These are phyloP conservation scores for Leptatherina wallacei DNA, from an alignment of 2,797 vertebrate genomes.

Conservation along the genomic window DNA sequence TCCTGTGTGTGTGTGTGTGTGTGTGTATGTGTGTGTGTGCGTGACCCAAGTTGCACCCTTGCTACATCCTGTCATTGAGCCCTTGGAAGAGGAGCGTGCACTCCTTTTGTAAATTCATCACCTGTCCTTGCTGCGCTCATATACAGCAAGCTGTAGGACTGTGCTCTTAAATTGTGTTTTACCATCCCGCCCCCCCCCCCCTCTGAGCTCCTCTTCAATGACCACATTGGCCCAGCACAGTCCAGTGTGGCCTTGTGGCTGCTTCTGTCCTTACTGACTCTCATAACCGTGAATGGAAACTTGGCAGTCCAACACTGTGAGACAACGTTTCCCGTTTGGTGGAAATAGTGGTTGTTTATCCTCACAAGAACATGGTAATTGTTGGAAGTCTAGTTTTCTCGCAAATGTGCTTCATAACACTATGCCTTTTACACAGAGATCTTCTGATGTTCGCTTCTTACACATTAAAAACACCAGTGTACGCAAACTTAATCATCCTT, in stretches of 20 bases:
- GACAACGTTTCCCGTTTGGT: conserved; percentile 44
- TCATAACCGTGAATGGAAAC: conserved; percentile 36
- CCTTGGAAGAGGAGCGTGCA: conserved; percentile 48
- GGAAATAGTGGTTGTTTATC: conserved; percentile 38
- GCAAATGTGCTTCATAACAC: conserved; percentile 65
- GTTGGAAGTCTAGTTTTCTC: conserved; percentile 42
- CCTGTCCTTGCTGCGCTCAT: conserved; percentile 60
- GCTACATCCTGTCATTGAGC: conserved; percentile 51
- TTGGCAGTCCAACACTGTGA: conserved; percentile 28
- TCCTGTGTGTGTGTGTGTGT: conserved; percentile 54
- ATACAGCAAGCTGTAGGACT: conserved; percentile 58
- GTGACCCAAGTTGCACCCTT: conserved; percentile 52
- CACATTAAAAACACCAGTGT: conserved; percentile 40
- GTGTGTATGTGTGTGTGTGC: conserved; percentile 41
- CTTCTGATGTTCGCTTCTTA: conserved; percentile 43
- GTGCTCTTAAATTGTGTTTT: conserved; percentile 54
- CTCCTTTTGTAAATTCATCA: conserved; percentile 56
- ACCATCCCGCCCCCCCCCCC: neutral
- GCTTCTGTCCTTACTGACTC: conserved; percentile 40
- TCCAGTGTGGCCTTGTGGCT: conserved; percentile 59
- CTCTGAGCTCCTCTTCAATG: conserved; percentile 42
- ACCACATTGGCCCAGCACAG: conserved; percentile 36
- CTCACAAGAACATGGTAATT: conserved; percentile 47
- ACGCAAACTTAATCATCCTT: conserved; percentile 32
- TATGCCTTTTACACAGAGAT: conserved; percentile 58